Conservation (phyloP, 2,888 invertebrate genomes). For the Penaeus monodon region DNA sequence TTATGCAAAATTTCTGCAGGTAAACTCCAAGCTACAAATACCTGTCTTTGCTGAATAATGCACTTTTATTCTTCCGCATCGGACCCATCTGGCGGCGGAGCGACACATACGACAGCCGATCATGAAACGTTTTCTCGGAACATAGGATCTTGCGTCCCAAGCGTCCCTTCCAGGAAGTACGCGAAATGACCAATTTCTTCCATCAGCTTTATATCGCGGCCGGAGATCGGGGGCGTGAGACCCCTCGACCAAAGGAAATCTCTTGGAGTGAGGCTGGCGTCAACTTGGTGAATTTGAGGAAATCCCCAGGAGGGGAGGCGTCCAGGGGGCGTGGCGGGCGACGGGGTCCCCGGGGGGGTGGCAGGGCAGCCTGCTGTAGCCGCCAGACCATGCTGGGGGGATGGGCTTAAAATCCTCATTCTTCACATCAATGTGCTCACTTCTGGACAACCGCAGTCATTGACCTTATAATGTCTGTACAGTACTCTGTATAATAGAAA, state of each 20-base stretch:
- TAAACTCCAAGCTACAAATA: neutral
- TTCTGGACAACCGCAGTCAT: no score
- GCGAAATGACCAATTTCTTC: slow-evolving; percentile 34
- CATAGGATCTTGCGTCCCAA: slow-evolving; percentile 11
- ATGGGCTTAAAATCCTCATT: slow-evolving; percentile 43
- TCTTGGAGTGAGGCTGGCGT: slow-evolving; percentile 16
- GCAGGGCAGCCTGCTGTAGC: slow-evolving; percentile 34
- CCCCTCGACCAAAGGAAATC: slow-evolving; percentile 14
- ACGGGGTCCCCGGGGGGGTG: slow-evolving; percentile 20
- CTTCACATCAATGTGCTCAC: neutral
- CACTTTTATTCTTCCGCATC: slow-evolving; percentile 31
- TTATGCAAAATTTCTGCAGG: no score
- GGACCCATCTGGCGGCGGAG: slow-evolving; percentile 36
- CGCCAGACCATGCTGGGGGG: slow-evolving; percentile 34
- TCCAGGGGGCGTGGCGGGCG: slow-evolving; percentile 7
- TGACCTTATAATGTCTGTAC: no score
- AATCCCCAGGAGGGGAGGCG: slow-evolving; percentile 1
- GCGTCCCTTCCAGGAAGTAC: slow-evolving; percentile 29
- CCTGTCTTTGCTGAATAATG: slow-evolving; percentile 37
- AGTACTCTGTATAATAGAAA: no score
- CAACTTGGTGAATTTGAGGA: neutral
- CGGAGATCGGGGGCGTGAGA: slow-evolving; percentile 3
- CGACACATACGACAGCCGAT: slow-evolving; percentile 43
- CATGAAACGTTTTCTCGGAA: slow-evolving; percentile 27
- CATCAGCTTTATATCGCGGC: neutral